Evolutionary conservation across 2,113 vertebrate species (phyloP).

Genomic region (Echinops telfairi): DNA sequence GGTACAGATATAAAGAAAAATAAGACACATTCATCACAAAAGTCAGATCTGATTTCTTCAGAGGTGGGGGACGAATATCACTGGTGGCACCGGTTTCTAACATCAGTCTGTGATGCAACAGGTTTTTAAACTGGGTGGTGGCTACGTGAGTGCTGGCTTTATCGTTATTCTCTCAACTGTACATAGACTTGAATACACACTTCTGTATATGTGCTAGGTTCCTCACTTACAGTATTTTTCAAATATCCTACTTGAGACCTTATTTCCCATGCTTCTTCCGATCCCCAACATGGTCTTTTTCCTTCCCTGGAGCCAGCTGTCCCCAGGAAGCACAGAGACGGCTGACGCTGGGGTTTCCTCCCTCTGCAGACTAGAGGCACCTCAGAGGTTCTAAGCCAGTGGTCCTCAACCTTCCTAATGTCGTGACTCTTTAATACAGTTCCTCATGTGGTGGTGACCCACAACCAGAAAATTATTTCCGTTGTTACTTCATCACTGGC

Average conservation of each 20-base stretch:
- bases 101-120: background rate
- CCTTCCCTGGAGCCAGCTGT: background rate
- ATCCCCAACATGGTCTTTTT: background rate
- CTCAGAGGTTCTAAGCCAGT: conserved; percentile 1
- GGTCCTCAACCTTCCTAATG: too few relatives aligned
- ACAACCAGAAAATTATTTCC: too few relatives aligned
- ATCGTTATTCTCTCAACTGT: background rate
- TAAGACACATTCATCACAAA: background rate
- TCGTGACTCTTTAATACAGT: too few relatives aligned
- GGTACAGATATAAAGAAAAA: conserved; percentile 1
- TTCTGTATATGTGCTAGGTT: background rate
- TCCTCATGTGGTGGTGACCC: too few relatives aligned
- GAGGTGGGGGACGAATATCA: background rate
- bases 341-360: background rate
- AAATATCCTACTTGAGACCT: background rate
- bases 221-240: background rate
- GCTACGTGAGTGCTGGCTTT: background rate
- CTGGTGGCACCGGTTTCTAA: background rate
- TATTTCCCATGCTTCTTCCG: conserved; percentile 20
- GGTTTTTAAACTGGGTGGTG: background rate
- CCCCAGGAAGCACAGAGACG: background rate
- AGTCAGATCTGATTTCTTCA: background rate
- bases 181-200: background rate
- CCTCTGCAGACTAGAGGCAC: background rate
- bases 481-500: too few relatives aligned